Base-by-base conservation (phyloP, 2,113 vertebrate genomes). In the Tupaia tana region DNA sequence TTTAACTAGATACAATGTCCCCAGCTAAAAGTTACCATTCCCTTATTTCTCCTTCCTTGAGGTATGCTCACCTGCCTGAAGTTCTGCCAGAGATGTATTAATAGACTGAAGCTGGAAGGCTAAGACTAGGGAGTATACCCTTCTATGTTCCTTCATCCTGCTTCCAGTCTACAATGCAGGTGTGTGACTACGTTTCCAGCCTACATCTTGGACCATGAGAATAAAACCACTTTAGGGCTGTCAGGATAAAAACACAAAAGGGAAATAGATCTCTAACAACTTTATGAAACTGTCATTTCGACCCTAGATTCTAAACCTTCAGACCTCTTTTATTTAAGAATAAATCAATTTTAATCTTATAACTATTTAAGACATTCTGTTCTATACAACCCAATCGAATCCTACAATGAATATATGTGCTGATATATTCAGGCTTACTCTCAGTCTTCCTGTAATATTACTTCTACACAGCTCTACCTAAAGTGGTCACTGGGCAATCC, bases 261-360 rank as follows among this genome's bases (percentile, higher is more conserved):
- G 13, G 16, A 22, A 9, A 19, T 4, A 27, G 69, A 31, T 6
- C 29, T 54, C 64, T 63, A 69, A 73, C 22, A 85, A 22, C 34
- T 77, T 86, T 73, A 86, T 27, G 29, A 24, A 89, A 78, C 54
- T 78, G 79, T 74, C 31, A 29, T 16, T 66, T 80, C 63, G 58
- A 66, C 25, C 31, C 5, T 71, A 24, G 31, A 91, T 43, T 93
- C 74, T 89, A 69, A 84, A 85, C 25, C 6, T 79, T 69, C 71
- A 52, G 27, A 85, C 18, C 87, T 88, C 27, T 80, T 91, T 75
- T 27, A 52, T 54, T 92, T 91, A 81, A 77, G 52, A 85, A 56
- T 54, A 91, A 94, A 84, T 29, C 70, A 63, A 82, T n/a, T 63
- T 80, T 58, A 71, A 85, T 63, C 52, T 54, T 89, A n/a, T 43